phyloP scores from a whole-genome alignment of 1,140 invertebrate genomes.

The Semibalanus balanoides region DNA sequence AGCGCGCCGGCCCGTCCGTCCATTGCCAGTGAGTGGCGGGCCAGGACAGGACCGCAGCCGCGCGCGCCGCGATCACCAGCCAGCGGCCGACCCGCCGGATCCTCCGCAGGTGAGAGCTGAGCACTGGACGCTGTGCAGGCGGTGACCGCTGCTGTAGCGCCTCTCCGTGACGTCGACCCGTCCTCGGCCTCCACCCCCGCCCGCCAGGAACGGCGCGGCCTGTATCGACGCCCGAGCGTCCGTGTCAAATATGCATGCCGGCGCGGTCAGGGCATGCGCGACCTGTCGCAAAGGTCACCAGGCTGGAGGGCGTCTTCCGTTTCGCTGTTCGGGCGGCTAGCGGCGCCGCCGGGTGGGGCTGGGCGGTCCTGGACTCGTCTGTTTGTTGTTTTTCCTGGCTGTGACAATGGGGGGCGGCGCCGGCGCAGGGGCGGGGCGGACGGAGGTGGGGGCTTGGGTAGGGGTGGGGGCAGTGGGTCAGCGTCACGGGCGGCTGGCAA shows the following conservation, averaged over 20 bases:
- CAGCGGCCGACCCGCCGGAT: no score
- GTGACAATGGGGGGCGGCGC: no score
- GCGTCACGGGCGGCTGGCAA: no score
- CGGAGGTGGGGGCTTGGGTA: conserved; percentile 20
- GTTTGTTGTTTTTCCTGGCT: no score
- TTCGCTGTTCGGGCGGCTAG: no score
- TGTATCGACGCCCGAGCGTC: background rate
- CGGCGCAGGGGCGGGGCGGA: background rate
- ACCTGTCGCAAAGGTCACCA: no score
- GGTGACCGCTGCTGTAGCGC: background rate
- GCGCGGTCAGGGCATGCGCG: background rate
- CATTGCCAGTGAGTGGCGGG: background rate
- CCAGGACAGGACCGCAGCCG: background rate
- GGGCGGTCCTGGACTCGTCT: no score
- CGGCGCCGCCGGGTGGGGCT: no score
- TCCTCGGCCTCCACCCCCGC: background rate
- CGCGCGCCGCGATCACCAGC: no score
- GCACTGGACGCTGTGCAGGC: background rate
- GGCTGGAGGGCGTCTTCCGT: no score
- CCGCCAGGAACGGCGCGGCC: background rate
- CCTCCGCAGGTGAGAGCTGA: background rate
- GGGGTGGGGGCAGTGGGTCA: conserved; percentile 16
- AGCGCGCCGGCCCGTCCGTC: no score
- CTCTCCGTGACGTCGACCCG: background rate
- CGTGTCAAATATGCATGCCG: background rate